Evolutionary conservation across 2,888 invertebrate species (phyloP), one percentile per base, ranked within the genome.

Genomic region (Sminthurides aquaticus): DNA sequence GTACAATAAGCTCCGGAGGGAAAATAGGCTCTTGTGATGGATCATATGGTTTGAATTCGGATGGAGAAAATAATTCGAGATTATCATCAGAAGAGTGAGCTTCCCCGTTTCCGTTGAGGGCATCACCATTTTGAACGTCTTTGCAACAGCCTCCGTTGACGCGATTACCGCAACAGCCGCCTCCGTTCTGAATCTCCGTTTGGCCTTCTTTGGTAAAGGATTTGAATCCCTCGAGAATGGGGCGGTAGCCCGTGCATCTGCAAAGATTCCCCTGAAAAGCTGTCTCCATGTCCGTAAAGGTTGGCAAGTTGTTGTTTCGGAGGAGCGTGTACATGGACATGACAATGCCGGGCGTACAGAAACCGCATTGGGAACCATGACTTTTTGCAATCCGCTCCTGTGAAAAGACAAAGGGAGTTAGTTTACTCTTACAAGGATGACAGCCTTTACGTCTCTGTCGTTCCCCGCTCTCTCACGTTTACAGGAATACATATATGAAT

Each of bases 321-420:
- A 96, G 79, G 55, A 96, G 80, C 0, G 93, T 82, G 76, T 95
- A 96, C 92, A 95, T 93, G 0, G 95, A 94, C 96, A 97, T 97
- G 0, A 97, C 91, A 68, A 97, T 92, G 29, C 96, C 96, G 0
- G 95, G 95, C 0, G 95, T 95, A 75, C 94, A 95, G 78, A 92
- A 95, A 0, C 95, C 95, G 77, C 95, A 96, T 79, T 96, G 95
- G 0, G 93, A 91, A 0, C 96, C 96, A 76, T 96, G 94, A 0
- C 91, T 84, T 80, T 89, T 89, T 0, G 92, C 91, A 69, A 95
- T 84, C 18, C 71, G 58, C 58, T 71, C 71, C 68, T 70, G 28
- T 11, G 24, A 18, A 34, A 34, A 34, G 43, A 34, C 43, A 34
- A 34, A 11, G 43, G n/a, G n/a, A n/a, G n/a, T n/a, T n/a, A n/a